phyloP scores from a whole-genome alignment of 2,797 vertebrate species.

The Melanotaenia boesemani region DNA sequence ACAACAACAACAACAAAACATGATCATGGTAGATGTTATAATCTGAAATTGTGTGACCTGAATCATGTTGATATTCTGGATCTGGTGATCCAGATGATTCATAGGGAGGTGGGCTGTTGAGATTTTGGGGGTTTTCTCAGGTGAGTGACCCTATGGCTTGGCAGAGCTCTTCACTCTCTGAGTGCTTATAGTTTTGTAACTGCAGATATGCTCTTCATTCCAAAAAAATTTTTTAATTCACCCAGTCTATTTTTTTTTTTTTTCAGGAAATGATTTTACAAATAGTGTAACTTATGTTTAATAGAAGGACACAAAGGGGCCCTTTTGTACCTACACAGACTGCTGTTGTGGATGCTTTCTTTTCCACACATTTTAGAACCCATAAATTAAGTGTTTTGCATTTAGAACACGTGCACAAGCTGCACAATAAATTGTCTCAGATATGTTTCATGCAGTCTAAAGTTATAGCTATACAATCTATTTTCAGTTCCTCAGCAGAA shows the following conservation, averaged over 20 bases:
- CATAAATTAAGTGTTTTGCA: not conserved
- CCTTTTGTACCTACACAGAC: not conserved
- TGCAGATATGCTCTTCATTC: not conserved
- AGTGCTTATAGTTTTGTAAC: too few species aligned
- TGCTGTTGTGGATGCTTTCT: not conserved
- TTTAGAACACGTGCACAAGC: not conserved
- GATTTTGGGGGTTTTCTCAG: too few species aligned
- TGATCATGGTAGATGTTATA: too few species aligned
- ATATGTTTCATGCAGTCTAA: not conserved
- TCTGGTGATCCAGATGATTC: too few species aligned
- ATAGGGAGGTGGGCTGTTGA: too few species aligned
- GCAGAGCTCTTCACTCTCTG: too few species aligned
- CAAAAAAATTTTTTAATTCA: not conserved
- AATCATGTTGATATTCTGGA: too few species aligned
- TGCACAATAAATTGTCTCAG: not conserved
- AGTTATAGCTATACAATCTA: not conserved
- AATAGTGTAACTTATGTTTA: not conserved
- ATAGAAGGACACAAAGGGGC: not conserved
- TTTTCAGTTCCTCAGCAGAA: not conserved
- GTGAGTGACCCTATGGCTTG: too few species aligned
- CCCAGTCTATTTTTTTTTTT: not conserved
- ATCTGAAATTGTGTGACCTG: too few species aligned
- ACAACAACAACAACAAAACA: too few species aligned
- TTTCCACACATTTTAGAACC: not conserved
- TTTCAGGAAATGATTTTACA: not conserved